Base-by-base conservation (phyloP, 2,113 vertebrate species). In the Steatornis caripensis region DNA sequence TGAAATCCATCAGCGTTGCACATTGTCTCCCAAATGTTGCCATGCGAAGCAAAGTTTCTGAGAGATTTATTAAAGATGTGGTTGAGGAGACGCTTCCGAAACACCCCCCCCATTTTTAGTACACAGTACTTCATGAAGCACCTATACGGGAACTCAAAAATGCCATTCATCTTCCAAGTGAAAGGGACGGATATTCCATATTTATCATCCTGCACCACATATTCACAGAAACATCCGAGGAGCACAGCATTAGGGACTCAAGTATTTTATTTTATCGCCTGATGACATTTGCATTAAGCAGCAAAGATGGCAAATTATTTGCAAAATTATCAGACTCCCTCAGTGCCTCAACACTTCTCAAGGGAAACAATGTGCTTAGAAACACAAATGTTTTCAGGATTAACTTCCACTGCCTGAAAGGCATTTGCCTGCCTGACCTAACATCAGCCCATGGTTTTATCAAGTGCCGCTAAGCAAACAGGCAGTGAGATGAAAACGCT, bases 401-500 rank as follows among this genome's bases (percentile, higher is more conserved):
- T 54, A 66, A 54, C n/a, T 84, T 91, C 76, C 46, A 57, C 7
- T 29, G 15, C 41, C 53, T 64, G 32, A 77, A 74, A 66, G 23
- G 22, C 16, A 2, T 39, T 74, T 17, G 1, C 45, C 78, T 78
- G 43, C 55, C 69, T 64, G 64, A 70, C 64, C 74, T 49, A 46
- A 78, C 29, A 29, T 34, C 65, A 78, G 84, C 29, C 51, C 46
- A 15, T 2, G 1, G n/a, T 55, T 80, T 39, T 51, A 62, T 62
- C 46, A 39, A 74, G 39, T 6, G 57, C 22, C 2, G 1, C 48
- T 71, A 64, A 60, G 54, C 20, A 80, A 72, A 48, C 27, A 77
- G 48, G 39, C 43, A 43, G n/a, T 5, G 51, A 55, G 36, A 70
- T 2, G 8, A 41, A 89, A 72, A 61, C 0, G 0, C 27, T 54